Evolutionary conservation across 2,113 vertebrate species (phyloP).

Genomic region (Dendrocopos noguchii): DNA sequence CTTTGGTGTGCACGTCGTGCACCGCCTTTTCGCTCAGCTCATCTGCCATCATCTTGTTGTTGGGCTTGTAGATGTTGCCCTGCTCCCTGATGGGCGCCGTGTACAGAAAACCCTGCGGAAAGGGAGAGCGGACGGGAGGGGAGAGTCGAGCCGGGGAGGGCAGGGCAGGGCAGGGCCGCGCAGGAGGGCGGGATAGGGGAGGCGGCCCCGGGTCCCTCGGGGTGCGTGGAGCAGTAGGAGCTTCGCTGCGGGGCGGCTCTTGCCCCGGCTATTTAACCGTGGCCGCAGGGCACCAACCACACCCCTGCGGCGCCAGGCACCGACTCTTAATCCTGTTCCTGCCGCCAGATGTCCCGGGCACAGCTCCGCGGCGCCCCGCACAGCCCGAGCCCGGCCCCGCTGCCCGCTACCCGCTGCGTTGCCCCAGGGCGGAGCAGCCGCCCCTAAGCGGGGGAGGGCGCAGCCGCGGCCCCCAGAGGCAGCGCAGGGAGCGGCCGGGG

Average conservation of each 20-base stretch:
- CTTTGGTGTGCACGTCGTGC: constrained; percentile 93
- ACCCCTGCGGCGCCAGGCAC: constrained; percentile 24
- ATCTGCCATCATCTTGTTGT: constrained; percentile 96
- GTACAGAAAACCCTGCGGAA: constrained; percentile 87
- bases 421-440: neutral
- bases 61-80: constrained; percentile 98
- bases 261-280: neutral
- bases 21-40: constrained; percentile 88
- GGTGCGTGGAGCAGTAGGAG: neutral
- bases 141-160: neutral
- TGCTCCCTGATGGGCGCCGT: constrained; percentile 92
- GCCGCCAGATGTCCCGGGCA: constrained; percentile 85
- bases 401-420: neutral
- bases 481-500: neutral
- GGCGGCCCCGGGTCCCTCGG: neutral
- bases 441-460: neutral
- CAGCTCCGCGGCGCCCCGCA: neutral
- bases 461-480: neutral
- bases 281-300: neutral
- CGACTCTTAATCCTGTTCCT: neutral
- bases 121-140: constrained; percentile 4
- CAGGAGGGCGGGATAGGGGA: neutral
- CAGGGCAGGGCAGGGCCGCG: neutral
- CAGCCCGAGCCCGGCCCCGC: neutral
- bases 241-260: neutral